These are phyloP conservation scores for Phaethornis superciliosus DNA, from an alignment of 2,113 vertebrate genomes.

Conservation along the genomic window DNA sequence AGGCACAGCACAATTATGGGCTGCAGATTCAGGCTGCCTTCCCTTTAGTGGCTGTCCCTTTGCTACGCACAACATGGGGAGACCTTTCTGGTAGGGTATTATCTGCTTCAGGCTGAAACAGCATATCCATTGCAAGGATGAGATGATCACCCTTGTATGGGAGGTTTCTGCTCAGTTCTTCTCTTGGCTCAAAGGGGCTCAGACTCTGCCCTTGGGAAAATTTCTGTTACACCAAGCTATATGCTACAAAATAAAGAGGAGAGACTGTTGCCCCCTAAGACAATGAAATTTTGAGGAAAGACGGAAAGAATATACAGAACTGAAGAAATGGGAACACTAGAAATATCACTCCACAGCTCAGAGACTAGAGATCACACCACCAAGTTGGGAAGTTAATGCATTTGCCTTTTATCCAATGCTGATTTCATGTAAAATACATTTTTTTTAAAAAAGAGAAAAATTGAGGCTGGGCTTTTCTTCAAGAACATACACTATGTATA, in stretches of 20 bases:
- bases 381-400: neutral
- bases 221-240: neutral
- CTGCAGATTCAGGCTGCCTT: neutral
- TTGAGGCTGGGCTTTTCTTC: neutral
- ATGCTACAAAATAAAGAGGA: neutral
- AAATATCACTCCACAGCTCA: neutral
- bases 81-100: neutral
- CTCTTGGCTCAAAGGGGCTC: neutral
- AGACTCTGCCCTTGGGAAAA: neutral
- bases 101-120: neutral
- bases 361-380: neutral
- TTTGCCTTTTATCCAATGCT: neutral
- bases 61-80: fast-evolving
- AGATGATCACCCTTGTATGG: neutral
- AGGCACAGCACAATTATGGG: neutral
- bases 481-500: neutral
- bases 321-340: neutral
- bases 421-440: conserved; percentile 29
- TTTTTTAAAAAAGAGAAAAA: neutral
- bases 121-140: neutral
- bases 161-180: neutral
- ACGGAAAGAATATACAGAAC: neutral
- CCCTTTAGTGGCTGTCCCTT: neutral
- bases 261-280: neutral
- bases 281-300: neutral